Percentiles rank a stretch among this genome's conserved stretches.
phyloP scores from a whole-genome alignment of 2,888 invertebrate genomes.

The Stenurella melanura region DNA sequence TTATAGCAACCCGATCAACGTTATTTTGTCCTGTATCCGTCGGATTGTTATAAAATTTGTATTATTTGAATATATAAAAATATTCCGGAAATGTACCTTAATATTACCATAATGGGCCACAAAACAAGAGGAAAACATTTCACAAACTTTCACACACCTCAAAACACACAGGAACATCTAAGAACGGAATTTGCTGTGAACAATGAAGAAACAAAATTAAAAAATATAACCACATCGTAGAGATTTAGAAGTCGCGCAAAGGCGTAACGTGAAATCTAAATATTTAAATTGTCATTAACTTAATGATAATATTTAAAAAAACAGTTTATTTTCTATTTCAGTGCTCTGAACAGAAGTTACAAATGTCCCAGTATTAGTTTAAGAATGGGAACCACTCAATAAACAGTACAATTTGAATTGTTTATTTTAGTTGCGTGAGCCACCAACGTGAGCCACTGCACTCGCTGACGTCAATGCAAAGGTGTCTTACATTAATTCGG shows the following conservation, averaged over 20 bases:
- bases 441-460: conserved; percentile 62
- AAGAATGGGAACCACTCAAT: background rate
- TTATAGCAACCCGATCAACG: background rate
- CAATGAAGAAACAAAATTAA: conserved; percentile 4
- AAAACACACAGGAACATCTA: background rate
- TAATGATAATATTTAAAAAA: background rate
- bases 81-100: background rate
- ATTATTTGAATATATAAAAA: background rate
- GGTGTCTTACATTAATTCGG: conserved; percentile 37
- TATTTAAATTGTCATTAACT: background rate
- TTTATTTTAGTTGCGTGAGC: conserved; percentile 23
- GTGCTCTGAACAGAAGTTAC: background rate
- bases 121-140: background rate
- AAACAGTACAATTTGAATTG: background rate
- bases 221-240: conserved; percentile 7
- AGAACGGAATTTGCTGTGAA: background rate
- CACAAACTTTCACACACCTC: background rate
- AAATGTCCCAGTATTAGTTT: background rate
- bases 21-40: background rate
- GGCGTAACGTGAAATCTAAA: background rate
- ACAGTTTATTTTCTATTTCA: background rate
- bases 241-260: background rate
- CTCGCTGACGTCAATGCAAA: conserved; percentile 67
- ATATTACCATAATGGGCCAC: background rate
- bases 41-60: background rate